A percentile compares a stretch with the other conserved stretches of the same genome.
Evolutionary conservation across 2,797 vertebrate genomes (phyloP).

Genomic region (Bradypodion ventrale): DNA sequence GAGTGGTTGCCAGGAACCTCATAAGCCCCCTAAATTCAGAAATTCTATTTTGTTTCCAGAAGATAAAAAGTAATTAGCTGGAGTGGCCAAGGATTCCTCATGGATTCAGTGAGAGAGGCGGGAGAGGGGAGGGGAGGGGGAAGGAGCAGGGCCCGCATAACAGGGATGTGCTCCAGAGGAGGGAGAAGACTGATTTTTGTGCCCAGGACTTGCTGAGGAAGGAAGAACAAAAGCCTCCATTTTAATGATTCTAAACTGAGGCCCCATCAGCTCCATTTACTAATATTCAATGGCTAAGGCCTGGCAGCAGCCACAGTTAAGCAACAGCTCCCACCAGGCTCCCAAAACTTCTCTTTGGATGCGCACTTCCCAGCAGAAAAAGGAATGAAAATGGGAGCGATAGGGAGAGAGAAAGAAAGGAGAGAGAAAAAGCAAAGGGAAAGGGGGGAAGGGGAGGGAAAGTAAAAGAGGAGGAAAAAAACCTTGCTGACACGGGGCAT

Average conservation of each 20-base stretch:
- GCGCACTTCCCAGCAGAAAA: conserved; percentile 78
- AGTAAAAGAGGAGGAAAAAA: conserved; percentile 73
- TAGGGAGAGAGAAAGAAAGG: conserved; percentile 56
- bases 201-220: conserved; percentile 30
- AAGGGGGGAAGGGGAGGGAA: conserved; percentile 75
- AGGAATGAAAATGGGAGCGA: conserved; percentile 69
- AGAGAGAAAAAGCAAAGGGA: conserved; percentile 65
- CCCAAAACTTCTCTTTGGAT: conserved; percentile 72
- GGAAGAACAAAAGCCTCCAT: conserved; percentile 74
- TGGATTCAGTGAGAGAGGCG: not conserved
- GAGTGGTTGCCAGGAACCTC: not conserved
- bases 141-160: not conserved
- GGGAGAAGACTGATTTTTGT: conserved; percentile 38
- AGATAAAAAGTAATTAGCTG: not conserved
- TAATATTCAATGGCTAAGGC: conserved; percentile 75
- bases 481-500: conserved; percentile 99
- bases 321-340: conserved; percentile 59
- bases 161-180: conserved; percentile 1
- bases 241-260: conserved; percentile 71
- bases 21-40: not conserved
- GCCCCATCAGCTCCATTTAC: conserved; percentile 82
- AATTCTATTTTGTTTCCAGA: conserved; percentile 2
- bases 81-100: not conserved
- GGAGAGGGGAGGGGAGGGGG: accelerated
- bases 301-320: conserved; percentile 50